A percentile compares a stretch with the other conserved stretches of the same genome.
Evolutionary conservation across 2,113 vertebrate genomes (phyloP).

Genomic region (Trichomycterus rosablanca): DNA sequence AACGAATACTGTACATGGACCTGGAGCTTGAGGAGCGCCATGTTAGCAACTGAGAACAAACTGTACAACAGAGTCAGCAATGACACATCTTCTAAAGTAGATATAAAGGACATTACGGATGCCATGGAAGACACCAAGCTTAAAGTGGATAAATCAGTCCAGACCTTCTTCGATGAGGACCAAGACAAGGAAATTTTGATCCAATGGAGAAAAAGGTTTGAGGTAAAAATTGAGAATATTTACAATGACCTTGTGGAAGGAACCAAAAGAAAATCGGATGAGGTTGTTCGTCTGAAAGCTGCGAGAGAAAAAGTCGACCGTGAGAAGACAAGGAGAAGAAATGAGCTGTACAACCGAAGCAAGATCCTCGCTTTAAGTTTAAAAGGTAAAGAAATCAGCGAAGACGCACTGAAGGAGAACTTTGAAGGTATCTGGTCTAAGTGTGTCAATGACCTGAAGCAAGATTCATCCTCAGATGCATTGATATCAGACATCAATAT

Average conservation of each 20-base stretch:
- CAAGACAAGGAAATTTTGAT: conserved; percentile 5
- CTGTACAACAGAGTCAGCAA: conserved; percentile 52
- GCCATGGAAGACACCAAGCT: conserved; percentile 21
- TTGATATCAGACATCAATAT: conserved; percentile 47
- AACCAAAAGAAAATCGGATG: conserved; percentile 40
- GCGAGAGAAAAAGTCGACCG: conserved; percentile 35
- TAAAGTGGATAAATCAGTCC: conserved; percentile 41
- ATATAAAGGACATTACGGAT: conserved; percentile 1
- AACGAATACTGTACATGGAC: background rate
- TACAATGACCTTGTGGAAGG: conserved; percentile 40
- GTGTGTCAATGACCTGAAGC: conserved; percentile 39
- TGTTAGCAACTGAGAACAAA: conserved; percentile 51
- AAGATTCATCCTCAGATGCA: background rate
- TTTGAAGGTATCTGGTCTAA: conserved; percentile 45
- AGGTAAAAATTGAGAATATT: conserved; percentile 24
- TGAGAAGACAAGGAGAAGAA: conserved; percentile 43
- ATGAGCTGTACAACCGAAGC: conserved; percentile 41
- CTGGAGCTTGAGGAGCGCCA: conserved; percentile 45
- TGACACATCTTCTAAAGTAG: background rate
- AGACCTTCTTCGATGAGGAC: conserved; percentile 50
- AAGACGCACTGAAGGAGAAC: conserved; percentile 28
- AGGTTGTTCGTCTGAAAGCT: conserved; percentile 38
- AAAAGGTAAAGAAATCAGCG: conserved; percentile 18
- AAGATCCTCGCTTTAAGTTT: conserved; percentile 42
- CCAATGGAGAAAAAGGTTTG: conserved; percentile 27